Evolutionary conservation across 2,888 invertebrate species (phyloP), one percentile per base, ranked within the genome.

Genomic region (Agonopterix subpropinquella): DNA sequence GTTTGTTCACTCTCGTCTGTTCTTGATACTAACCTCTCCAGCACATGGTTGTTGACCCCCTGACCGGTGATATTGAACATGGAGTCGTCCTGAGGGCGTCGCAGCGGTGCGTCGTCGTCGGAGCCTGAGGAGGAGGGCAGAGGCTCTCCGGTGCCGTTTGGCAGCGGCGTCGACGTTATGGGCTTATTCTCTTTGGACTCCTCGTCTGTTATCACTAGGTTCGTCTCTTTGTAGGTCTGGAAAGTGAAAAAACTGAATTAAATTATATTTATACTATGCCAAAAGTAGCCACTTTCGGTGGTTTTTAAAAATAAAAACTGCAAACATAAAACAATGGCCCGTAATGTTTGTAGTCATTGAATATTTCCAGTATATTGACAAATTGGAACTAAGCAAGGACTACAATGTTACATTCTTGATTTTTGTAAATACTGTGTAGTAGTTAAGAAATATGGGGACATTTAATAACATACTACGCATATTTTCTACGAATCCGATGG

Each of bases 111-210:
- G 68, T 86, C 87, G 55, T 86, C 85, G 53, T 86, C 87, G 0
- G 78, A 80, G 1, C 55, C 78, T 3, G 82, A 79, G 4, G 82
- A 79, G 0, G 81, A 70, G 11, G 75, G 65, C n/a, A 73, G 66
- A 46, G 70, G 11, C 11, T n/a, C 15, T 3, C 36, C 67, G 44
- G 70, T 70, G 10, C 81, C 83, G 61, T 82, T 84, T 4, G 77
- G 73, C 3, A 86, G 65, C 2, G 89, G 88, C 7, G 88, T 84
- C 10, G 87, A 87, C 11, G 88, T 87, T 41, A 87, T 80, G 1
- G 88, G 88, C 60, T 89, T 87, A 67, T 89, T 89, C 73, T 89
- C 89, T 54, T 89, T 89, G 0, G 77, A 85, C 55, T 89, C 89
- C 55, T 89, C 89, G 63, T 89, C 89, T 0, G 89, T 89, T 54